A percentile compares a stretch with the other conserved stretches of the same genome.
These are phyloP conservation scores for Aphelenchoides besseyi DNA, from an alignment of 1,140 invertebrate genomes.

Conservation along the genomic window DNA sequence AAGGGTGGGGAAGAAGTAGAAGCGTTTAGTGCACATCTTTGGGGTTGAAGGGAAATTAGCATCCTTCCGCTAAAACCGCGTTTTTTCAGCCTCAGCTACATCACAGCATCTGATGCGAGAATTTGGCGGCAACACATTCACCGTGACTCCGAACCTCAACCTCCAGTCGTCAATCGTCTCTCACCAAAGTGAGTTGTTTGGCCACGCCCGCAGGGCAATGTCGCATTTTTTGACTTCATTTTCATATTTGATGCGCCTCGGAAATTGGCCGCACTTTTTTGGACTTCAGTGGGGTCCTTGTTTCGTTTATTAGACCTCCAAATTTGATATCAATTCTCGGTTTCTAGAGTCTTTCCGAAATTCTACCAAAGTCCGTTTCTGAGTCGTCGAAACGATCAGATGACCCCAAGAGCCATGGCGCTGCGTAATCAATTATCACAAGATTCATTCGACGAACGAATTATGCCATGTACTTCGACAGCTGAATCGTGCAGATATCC, in stretches of 20 bases:
- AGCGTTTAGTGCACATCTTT: no score
- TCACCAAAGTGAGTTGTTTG: constrained; percentile 64
- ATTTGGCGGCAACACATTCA: constrained; percentile 61
- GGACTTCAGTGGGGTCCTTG: background rate
- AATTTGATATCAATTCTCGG: background rate
- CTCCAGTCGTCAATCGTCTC: constrained; percentile 58
- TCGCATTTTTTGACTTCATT: constrained; percentile 4
- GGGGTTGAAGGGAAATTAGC: constrained; percentile 20
- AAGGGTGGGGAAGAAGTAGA: constrained; percentile 5
- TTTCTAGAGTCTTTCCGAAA: constrained; percentile 65
- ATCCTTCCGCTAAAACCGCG: constrained; percentile 23
- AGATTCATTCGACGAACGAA: constrained; percentile 13
- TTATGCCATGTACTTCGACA: background rate
- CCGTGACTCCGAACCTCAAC: constrained; percentile 42
- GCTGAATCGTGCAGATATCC: background rate
- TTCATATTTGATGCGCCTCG: constrained; percentile 2
- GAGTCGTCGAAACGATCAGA: constrained; percentile 2
- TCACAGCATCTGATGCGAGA: constrained; percentile 67
- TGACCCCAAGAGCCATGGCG: background rate
- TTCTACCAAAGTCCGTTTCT: constrained; percentile 64
- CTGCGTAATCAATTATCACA: constrained; percentile 12
- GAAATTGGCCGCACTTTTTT: background rate
- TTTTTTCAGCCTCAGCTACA: constrained; percentile 67
- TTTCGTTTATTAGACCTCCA: no score
- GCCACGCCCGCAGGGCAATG: background rate